Evolutionary conservation across 2,797 vertebrate species (phyloP).

Genomic region (Pempheris klunzingeri): DNA sequence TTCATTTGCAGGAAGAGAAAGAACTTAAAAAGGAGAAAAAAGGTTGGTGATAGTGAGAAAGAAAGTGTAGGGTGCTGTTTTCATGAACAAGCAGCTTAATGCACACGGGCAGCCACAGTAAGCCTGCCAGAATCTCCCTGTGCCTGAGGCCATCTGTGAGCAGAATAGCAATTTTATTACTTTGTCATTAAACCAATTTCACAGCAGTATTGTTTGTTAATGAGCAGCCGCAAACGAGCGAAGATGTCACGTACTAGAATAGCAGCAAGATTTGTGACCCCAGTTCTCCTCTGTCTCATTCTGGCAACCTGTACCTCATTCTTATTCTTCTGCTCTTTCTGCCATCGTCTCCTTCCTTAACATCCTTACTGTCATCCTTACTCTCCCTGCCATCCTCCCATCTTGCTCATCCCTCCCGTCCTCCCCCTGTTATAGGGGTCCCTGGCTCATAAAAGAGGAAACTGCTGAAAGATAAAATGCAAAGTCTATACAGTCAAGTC

Average conservation of each 20-base stretch:
- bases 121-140: constrained; percentile 96
- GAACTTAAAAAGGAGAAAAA: constrained; percentile 85
- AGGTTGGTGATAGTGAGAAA: constrained; percentile 77
- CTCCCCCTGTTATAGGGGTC: constrained; percentile 87
- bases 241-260: constrained; percentile 99
- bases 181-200: constrained; percentile 99
- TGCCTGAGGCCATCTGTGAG: constrained; percentile 99
- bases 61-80: constrained; percentile 96
- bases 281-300: constrained; percentile 77
- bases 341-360: constrained; percentile 57
- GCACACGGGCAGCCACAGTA: constrained; percentile 96
- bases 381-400: constrained; percentile 52
- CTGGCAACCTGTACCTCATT: constrained; percentile 74
- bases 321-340: constrained; percentile 72
- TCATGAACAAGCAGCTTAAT: constrained; percentile 99
- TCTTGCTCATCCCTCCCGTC: constrained; percentile 44
- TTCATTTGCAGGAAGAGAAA: constrained; percentile 83
- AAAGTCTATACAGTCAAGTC: constrained; percentile 97
- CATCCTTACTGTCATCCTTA: constrained; percentile 59
- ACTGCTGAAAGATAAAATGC: constrained; percentile 98
- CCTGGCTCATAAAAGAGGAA: constrained; percentile 94
- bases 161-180: constrained; percentile 99
- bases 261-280: constrained; percentile 99
- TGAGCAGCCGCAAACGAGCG: constrained; percentile 99
- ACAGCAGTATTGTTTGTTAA: constrained; percentile 99